Evolutionary conservation across 2,888 invertebrate genomes (phyloP), one percentile per base, ranked within the genome.

Genomic region (Brachycybe producta): DNA sequence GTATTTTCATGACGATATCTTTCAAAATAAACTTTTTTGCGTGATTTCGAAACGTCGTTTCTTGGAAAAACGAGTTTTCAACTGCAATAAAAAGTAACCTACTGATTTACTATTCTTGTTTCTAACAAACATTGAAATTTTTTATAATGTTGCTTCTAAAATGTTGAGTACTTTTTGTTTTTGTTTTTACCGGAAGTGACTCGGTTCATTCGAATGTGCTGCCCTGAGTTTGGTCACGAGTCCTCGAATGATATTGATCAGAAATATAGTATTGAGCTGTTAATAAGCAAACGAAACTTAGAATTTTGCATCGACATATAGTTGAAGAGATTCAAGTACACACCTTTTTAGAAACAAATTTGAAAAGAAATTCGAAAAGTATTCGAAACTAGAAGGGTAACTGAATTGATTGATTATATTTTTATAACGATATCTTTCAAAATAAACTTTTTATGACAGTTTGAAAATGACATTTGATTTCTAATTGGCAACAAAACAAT

Each of bases 121-220:
- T n/a, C n/a, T n/a, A n/a, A n/a, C n/a, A n/a, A n/a, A n/a, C n/a
- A n/a, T n/a, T n/a, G n/a, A n/a, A n/a, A n/a, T n/a, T n/a, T n/a
- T n/a, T n/a, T n/a, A n/a, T n/a, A n/a, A n/a, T n/a, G n/a, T n/a
- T n/a, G n/a, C n/a, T n/a, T n/a, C n/a, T n/a, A n/a, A n/a, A n/a
- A n/a, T n/a, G n/a, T 13, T 30, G 8, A 35, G 13, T 44, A 13
- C 11, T 45, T 49, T n/a, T 32, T 49, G 15, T 50, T n/a, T 17
- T 21, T 35, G 4, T 11, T 17, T 58, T 58, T 57, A 70, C 71
- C 67, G 66, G 64, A 69, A 73, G 58, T 68, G 71, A 54, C 66
- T 66, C 7, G 70, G 67, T 52, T 71, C 70, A 43, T 68, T 63
- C 43, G 64, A 61, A 52, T 68, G 67, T 30, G 67, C 63, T 23